These are phyloP conservation scores for Protaetia brevitarsis DNA, from an alignment of 1,140 invertebrate species.

Conservation along the genomic window DNA sequence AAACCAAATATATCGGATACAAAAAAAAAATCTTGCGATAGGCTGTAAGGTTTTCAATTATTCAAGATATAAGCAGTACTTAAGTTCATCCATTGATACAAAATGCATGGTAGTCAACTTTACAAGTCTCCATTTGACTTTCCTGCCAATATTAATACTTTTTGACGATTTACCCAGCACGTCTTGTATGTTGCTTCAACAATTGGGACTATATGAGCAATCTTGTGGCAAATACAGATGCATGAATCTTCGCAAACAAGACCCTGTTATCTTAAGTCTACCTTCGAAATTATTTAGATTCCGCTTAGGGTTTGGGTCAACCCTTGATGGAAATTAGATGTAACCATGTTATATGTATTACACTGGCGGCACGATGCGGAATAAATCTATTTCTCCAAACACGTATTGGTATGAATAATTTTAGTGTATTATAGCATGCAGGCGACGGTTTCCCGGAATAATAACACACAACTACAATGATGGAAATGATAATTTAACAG, in stretches of 20 bases:
- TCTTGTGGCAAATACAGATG: neutral
- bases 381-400: conserved; percentile 18
- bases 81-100: no score
- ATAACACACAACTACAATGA: conserved; percentile 7
- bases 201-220: no score
- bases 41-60: no score
- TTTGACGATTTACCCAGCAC: no score
- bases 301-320: conserved; percentile 2
- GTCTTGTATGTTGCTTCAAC: no score
- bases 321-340: conserved; percentile 9
- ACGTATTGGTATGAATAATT: conserved; percentile 17
- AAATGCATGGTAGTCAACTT: no score
- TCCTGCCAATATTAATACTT: no score
- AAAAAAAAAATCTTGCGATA: no score
- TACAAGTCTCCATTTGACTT: no score
- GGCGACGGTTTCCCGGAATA: neutral
- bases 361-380: neutral
- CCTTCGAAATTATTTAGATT: neutral
- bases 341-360: conserved; percentile 7
- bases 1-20: no score
- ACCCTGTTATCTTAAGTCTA: neutral
- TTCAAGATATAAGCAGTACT: no score
- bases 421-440: conserved; percentile 11
- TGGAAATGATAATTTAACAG: no score
- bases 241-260: neutral